phyloP scores from a whole-genome alignment of 2,888 invertebrate genomes.

The Doris montereyensis region DNA sequence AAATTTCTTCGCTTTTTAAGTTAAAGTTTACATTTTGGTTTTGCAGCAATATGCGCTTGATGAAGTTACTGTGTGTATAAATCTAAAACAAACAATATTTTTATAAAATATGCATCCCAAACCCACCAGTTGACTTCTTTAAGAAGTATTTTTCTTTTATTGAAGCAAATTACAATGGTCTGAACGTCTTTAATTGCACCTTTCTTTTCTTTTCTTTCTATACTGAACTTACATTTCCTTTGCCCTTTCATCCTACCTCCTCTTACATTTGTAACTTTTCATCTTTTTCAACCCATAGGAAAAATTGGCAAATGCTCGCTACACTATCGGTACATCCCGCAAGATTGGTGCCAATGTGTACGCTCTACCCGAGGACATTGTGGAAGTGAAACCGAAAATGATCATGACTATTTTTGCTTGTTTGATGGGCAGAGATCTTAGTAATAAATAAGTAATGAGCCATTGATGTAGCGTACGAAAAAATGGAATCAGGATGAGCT shows the following conservation, averaged over 20 bases:
- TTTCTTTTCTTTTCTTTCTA: slow-evolving; percentile 48
- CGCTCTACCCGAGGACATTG: slow-evolving; percentile 98
- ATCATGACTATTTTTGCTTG: slow-evolving; percentile 99
- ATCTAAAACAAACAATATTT: no score
- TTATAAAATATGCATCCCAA: no score
- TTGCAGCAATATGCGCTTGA: no score
- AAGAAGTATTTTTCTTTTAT: no score
- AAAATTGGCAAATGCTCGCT: slow-evolving; percentile 97
- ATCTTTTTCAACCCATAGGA: slow-evolving; percentile 80
- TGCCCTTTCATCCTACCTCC: background rate
- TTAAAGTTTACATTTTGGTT: no score
- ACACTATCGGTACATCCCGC: slow-evolving; percentile 97
- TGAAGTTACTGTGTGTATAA: no score
- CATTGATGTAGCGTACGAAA: no score
- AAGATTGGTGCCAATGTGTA: slow-evolving; percentile 98
- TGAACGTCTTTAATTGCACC: background rate
- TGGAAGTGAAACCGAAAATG: slow-evolving; percentile 98
- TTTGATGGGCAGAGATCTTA: slow-evolving; percentile 91
- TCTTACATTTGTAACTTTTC: background rate
- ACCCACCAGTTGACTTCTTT: no score
- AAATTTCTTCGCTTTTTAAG: no score
- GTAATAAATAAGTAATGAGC: no score
- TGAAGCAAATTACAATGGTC: no score
- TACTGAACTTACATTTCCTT: background rate
- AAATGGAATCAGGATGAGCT: no score